phyloP scores from a whole-genome alignment of 2,888 invertebrate genomes.

The Synergus umbraculus region DNA sequence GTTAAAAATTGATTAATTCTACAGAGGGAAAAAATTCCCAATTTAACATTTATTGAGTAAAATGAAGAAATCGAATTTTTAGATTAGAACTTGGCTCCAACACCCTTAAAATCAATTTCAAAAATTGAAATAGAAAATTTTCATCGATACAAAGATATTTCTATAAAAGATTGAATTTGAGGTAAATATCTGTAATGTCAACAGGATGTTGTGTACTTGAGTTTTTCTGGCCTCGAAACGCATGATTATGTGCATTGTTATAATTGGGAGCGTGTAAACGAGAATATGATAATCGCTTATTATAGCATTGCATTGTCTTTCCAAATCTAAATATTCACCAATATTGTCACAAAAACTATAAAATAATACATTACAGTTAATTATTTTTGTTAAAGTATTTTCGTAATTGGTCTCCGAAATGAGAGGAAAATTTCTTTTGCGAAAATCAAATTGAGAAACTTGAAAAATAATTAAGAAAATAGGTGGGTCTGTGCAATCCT shows the following conservation, averaged over 20 bases:
- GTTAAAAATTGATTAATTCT: too few relatives aligned
- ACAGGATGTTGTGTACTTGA: conserved; percentile 39
- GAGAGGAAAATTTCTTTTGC: conserved; percentile 22
- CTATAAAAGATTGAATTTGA: too few relatives aligned
- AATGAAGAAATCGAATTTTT: too few relatives aligned
- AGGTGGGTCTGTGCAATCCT: conserved; percentile 26
- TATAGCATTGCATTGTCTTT: conserved; percentile 27
- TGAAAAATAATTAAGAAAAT: conserved; percentile 38
- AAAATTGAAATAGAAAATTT: neutral
- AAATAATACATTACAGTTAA: neutral
- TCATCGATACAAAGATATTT: too few relatives aligned
- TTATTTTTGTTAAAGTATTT: neutral
- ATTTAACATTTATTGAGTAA: too few relatives aligned
- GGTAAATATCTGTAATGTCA: conserved; percentile 16
- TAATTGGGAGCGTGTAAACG: conserved; percentile 28
- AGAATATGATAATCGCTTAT: conserved; percentile 23
- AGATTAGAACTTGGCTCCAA: too few relatives aligned
- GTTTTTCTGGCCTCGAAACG: conserved; percentile 28
- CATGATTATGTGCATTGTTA: conserved; percentile 31
- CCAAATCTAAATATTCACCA: neutral
- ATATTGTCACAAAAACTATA: neutral
- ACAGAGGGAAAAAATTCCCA: too few relatives aligned
- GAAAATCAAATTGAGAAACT: conserved; percentile 37
- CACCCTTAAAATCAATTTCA: neutral
- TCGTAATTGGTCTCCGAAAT: conserved; percentile 8